Percentiles rank a stretch among this genome's conserved stretches.
Conservation (phyloP, 30 jellyfish, hydroid and myxozoan species). For the Aurelia sp. region DNA sequence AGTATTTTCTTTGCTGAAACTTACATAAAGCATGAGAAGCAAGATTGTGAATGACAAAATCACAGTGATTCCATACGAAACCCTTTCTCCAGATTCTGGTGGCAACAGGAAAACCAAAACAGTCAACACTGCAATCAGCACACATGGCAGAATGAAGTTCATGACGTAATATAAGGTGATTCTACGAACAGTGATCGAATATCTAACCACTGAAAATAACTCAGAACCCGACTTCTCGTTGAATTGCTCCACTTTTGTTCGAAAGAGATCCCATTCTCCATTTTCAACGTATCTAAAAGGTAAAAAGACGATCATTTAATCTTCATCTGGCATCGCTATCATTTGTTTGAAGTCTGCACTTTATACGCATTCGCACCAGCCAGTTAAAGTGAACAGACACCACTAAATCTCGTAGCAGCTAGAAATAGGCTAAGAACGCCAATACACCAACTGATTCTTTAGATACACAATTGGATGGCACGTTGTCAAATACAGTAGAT, state of each 20-base stretch:
- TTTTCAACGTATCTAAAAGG: slow-evolving; percentile 53
- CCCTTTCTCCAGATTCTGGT: slow-evolving; percentile 89
- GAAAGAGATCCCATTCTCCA: slow-evolving; percentile 80
- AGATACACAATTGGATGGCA: too few species aligned
- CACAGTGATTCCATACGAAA: slow-evolving; percentile 86
- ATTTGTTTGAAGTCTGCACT: too few species aligned
- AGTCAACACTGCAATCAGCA: slow-evolving; percentile 76
- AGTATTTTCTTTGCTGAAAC: background rate
- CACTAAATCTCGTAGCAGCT: too few species aligned
- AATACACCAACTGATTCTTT: too few species aligned
- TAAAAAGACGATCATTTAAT: background rate
- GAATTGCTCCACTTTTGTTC: slow-evolving; percentile 29
- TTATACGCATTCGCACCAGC: too few species aligned
- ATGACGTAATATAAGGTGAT: slow-evolving; percentile 72
- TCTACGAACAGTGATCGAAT: slow-evolving; percentile 64
- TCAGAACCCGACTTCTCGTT: slow-evolving; percentile 7
- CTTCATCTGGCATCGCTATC: too few species aligned
- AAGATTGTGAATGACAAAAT: slow-evolving; percentile 77
- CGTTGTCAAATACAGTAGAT: too few species aligned
- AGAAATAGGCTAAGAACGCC: too few species aligned
- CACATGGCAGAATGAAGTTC: slow-evolving; percentile 88
- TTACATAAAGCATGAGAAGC: slow-evolving; percentile 79
- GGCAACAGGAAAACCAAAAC: slow-evolving; percentile 82
- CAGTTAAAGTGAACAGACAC: too few species aligned
- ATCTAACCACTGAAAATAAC: slow-evolving; percentile 42